Conservation (phyloP, 2,113 vertebrate genomes). For the Helogale parvula region DNA sequence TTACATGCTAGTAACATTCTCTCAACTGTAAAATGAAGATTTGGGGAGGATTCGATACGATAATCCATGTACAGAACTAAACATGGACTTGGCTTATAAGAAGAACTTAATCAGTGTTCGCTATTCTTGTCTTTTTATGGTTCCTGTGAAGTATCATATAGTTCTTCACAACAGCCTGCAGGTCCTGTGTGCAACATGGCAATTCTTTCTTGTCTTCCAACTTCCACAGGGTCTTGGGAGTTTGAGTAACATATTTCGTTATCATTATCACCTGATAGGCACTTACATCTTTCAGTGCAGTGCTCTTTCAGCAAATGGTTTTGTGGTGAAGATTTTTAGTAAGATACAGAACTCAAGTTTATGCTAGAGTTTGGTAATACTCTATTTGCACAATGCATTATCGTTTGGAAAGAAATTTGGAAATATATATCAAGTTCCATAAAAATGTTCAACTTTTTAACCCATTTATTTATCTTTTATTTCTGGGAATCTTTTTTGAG, state of each 20-base stretch:
- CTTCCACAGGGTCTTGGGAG: neutral
- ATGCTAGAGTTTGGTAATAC: neutral
- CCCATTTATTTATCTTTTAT: neutral
- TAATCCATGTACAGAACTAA: neutral
- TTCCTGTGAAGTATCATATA: neutral
- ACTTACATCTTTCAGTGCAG: neutral
- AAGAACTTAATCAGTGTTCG: neutral
- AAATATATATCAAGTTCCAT: neutral
- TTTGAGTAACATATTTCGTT: neutral
- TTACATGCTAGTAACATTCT: neutral
- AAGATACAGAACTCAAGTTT: neutral
- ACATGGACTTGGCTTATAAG: neutral
- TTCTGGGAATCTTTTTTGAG: neutral
- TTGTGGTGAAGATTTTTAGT: neutral
- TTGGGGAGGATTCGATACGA: neutral
- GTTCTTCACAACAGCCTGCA: neutral
- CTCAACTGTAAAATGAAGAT: neutral
- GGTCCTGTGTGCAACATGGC: neutral
- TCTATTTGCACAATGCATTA: neutral
- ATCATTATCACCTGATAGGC: neutral
- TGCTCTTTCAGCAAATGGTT: conserved; percentile 15
- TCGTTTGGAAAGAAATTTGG: neutral
- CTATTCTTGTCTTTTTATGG: neutral
- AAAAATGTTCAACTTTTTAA: conserved; percentile 26
- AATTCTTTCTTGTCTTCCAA: neutral